phyloP scores from a whole-genome alignment of 1,140 invertebrate genomes.

The Papilio polyxenes region DNA sequence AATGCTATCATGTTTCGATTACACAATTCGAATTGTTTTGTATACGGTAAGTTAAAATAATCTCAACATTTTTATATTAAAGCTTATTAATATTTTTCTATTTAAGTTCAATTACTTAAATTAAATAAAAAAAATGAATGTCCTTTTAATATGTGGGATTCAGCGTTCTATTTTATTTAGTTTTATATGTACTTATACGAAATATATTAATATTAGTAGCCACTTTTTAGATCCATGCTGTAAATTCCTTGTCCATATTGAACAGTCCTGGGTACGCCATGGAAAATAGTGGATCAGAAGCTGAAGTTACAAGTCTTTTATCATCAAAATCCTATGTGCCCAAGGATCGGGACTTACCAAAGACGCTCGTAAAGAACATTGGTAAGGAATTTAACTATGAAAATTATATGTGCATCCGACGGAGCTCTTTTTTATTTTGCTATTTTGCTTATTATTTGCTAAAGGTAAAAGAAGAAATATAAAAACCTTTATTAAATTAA shows the following conservation, averaged over 20 bases:
- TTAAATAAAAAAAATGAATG: too few species aligned
- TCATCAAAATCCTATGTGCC: conserved; percentile 62
- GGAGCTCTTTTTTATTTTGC: neutral
- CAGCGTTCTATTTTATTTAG: too few species aligned
- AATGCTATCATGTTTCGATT: conserved; percentile 40
- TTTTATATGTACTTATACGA: too few species aligned
- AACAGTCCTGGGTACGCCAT: conserved; percentile 50
- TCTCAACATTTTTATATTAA: neutral
- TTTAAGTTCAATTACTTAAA: too few species aligned
- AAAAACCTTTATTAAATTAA: neutral
- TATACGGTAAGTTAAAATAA: conserved; percentile 43
- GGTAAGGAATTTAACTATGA: conserved; percentile 50
- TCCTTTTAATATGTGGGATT: too few species aligned
- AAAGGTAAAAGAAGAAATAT: neutral
- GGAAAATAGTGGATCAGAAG: conserved; percentile 48
- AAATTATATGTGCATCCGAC: neutral
- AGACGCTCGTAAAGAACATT: conserved; percentile 52
- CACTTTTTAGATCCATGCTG: conserved; percentile 51
- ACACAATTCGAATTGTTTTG: conserved; percentile 44
- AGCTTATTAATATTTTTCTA: too few species aligned
- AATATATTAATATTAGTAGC: neutral
- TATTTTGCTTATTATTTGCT: too few species aligned
- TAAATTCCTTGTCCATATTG: conserved; percentile 46
- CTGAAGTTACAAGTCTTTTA: conserved; percentile 58
- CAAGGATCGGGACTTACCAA: conserved; percentile 59